These are phyloP conservation scores for Ectemnius lituratus DNA, from an alignment of 2,888 invertebrate species.

Conservation along the genomic window DNA sequence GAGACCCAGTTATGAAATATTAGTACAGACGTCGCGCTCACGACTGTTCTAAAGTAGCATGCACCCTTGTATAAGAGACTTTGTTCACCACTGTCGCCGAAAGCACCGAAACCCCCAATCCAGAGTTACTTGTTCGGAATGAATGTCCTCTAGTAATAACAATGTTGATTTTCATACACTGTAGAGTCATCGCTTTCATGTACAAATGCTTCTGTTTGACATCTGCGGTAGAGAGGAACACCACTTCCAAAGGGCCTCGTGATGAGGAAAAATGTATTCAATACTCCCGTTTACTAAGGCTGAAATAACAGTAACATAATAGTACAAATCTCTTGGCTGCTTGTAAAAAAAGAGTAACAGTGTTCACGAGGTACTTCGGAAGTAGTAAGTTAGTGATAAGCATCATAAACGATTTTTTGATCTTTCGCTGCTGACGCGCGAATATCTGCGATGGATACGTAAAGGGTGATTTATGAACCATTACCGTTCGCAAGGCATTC, in stretches of 20 bases:
- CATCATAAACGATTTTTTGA: slow-evolving; percentile 50
- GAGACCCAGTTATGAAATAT: slow-evolving; percentile 36
- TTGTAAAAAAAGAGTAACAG: too few relatives aligned
- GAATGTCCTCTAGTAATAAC: slow-evolving; percentile 44
- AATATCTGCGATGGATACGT: slow-evolving; percentile 42
- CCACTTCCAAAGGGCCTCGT: slow-evolving; percentile 16
- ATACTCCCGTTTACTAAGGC: too few relatives aligned
- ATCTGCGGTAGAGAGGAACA: slow-evolving; percentile 38
- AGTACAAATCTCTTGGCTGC: too few relatives aligned
- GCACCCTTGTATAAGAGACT: slow-evolving; percentile 45
- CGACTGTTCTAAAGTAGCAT: slow-evolving; percentile 49
- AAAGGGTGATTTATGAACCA: slow-evolving; percentile 42
- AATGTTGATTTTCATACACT: slow-evolving; percentile 41
- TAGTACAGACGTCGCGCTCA: slow-evolving; percentile 51
- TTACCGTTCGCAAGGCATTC: slow-evolving; percentile 15
- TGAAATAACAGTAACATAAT: too few relatives aligned
- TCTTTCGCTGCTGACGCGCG: slow-evolving; percentile 44
- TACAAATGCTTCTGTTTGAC: slow-evolving; percentile 56
- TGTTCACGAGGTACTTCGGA: slow-evolving; percentile 21
- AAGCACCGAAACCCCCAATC: slow-evolving; percentile 43
- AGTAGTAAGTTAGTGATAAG: slow-evolving; percentile 18
- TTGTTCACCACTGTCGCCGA: slow-evolving; percentile 35
- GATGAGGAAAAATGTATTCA: slow-evolving; percentile 6
- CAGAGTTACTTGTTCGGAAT: slow-evolving; percentile 48
- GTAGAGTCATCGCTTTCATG: slow-evolving; percentile 52